phyloP scores from a whole-genome alignment of 2,797 vertebrate genomes.

The Arctocebus calabarensis region DNA sequence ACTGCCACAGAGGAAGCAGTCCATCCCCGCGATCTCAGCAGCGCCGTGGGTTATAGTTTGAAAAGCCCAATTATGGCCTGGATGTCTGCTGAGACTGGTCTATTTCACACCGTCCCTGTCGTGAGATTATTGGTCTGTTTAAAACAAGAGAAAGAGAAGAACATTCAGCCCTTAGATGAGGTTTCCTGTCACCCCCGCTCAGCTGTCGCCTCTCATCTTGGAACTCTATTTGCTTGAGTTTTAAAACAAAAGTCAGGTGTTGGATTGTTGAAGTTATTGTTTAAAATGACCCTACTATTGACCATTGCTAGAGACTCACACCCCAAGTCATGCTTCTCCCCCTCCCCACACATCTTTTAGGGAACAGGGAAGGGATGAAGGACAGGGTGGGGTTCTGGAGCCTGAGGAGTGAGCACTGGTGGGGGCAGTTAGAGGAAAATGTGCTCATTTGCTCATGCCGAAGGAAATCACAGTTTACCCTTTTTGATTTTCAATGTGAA shows the following conservation, averaged over 20 bases:
- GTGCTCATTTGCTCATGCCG: background rate
- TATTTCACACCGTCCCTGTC: constrained; percentile 55
- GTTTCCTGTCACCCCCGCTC: background rate
- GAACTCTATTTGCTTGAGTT: constrained; percentile 42
- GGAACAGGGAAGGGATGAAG: background rate
- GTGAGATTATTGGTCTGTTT: constrained; percentile 53
- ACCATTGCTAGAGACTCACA: background rate
- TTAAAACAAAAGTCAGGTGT: constrained; percentile 44
- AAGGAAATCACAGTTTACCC: background rate
- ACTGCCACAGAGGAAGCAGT: background rate
- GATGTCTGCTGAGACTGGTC: constrained; percentile 41
- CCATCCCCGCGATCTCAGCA: background rate
- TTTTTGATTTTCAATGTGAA: background rate
- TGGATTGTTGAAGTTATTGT: constrained; percentile 11
- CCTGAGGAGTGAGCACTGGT: background rate
- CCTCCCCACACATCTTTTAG: background rate
- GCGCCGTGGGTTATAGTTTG: background rate
- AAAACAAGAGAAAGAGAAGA: constrained; percentile 43
- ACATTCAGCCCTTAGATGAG: background rate
- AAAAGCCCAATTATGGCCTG: constrained; percentile 68
- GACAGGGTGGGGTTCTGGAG: background rate
- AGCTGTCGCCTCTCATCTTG: background rate
- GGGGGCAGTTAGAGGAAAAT: background rate
- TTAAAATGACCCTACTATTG: background rate
- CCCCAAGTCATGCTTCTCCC: background rate